Conservation (phyloP, 2,888 invertebrate species). For the Standfussiana lucernea region DNA sequence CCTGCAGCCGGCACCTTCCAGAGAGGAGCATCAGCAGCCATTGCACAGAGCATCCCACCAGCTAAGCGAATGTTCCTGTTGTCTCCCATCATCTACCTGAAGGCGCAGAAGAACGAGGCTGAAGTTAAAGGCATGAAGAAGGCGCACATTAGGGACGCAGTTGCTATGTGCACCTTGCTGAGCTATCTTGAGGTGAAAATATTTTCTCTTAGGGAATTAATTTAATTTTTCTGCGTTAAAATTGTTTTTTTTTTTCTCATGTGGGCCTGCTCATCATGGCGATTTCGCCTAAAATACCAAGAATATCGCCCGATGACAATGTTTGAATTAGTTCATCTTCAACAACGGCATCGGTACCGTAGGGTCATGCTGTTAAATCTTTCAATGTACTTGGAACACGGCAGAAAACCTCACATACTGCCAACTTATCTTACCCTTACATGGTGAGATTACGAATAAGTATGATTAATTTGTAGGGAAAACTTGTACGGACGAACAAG, state of each 20-base stretch:
- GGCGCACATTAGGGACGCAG: constrained; percentile 96
- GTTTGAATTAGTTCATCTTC: neutral
- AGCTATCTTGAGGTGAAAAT: constrained; percentile 81
- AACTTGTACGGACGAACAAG: too few relatives aligned
- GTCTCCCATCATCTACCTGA: constrained; percentile 96
- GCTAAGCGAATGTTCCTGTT: constrained; percentile 91
- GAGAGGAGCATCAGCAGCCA: constrained; percentile 93
- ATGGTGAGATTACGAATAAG: neutral
- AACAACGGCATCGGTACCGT: neutral
- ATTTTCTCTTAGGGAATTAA: neutral
- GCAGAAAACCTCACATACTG: too few relatives aligned
- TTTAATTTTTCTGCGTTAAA: neutral
- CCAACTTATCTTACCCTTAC: neutral
- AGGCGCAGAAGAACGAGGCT: constrained; percentile 95
- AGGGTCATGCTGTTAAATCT: neutral
- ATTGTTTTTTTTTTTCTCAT: neutral
- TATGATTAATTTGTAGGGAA: neutral
- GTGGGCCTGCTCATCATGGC: neutral
- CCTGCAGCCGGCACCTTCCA: constrained; percentile 93
- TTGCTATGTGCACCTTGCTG: constrained; percentile 96
- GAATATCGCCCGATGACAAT: neutral
- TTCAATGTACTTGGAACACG: neutral
- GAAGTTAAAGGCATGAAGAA: constrained; percentile 95
- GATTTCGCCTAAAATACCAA: neutral
- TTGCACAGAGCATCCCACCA: constrained; percentile 91